A percentile compares a stretch with the other conserved stretches of the same genome.
These are phyloP conservation scores for Salvator merianae DNA, from an alignment of 2,113 vertebrate species.

Conservation along the genomic window DNA sequence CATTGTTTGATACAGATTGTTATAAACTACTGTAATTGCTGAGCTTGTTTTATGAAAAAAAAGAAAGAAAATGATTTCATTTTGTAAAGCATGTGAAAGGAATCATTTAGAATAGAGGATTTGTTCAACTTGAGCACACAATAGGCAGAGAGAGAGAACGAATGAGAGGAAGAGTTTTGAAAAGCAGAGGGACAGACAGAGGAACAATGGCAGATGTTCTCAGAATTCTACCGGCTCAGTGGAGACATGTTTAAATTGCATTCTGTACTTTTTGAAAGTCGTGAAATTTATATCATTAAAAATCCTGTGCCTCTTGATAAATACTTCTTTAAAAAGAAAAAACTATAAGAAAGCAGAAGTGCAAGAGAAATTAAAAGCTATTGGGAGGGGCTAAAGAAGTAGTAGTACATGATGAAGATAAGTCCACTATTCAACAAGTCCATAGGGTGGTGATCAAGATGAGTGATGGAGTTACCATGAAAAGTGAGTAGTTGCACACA, in stretches of 20 bases:
- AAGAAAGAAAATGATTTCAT: conserved; percentile 70
- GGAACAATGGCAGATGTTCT: conserved; percentile 70
- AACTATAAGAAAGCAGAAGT: not conserved
- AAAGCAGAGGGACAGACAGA: conserved; percentile 52
- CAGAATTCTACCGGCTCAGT: conserved; percentile 41
- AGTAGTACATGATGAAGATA: no score
- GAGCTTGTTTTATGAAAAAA: conserved; percentile 69
- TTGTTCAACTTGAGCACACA: conserved; percentile 57
- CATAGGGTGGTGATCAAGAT: not conserved
- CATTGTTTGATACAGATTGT: conserved; percentile 66
- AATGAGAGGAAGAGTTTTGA: conserved; percentile 49
- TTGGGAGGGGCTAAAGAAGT: not conserved
- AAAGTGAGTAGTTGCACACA: no score
- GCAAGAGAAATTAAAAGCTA: not conserved
- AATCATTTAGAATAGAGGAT: conserved; percentile 56
- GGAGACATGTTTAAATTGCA: conserved; percentile 34
- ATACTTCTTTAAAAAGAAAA: not conserved
- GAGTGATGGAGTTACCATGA: not conserved
- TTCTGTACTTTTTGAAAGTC: conserved; percentile 1
- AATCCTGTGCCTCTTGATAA: not conserved
- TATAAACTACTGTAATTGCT: conserved; percentile 66
- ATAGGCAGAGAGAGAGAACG: conserved; percentile 28
- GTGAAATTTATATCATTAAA: conserved; percentile 13
- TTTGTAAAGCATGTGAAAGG: conserved; percentile 54
- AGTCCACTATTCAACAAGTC: not conserved